These are phyloP conservation scores for Augiades crinisus DNA, from an alignment of 2,888 invertebrate species.

Conservation along the genomic window DNA sequence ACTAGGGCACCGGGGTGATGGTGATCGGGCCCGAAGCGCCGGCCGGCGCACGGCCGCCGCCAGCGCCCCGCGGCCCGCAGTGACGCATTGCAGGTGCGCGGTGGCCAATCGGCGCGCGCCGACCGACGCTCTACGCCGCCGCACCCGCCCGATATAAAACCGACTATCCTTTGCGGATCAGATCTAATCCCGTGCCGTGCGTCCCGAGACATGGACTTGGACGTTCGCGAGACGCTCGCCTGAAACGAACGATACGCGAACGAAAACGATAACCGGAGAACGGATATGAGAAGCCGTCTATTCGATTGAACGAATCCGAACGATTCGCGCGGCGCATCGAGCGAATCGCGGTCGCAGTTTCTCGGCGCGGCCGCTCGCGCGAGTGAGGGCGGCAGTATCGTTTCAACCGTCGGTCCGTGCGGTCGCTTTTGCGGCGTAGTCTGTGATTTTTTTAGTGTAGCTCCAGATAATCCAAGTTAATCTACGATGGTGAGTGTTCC, in stretches of 20 bases:
- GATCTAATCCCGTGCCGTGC: slow-evolving; percentile 82
- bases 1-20: slow-evolving; percentile 58
- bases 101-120: slow-evolving; percentile 88
- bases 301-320: slow-evolving; percentile 73
- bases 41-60: slow-evolving; percentile 38
- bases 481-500: slow-evolving; percentile 82
- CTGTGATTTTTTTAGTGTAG: slow-evolving; percentile 81
- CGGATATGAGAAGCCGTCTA: slow-evolving; percentile 71
- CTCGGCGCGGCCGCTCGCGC: slow-evolving; percentile 75
- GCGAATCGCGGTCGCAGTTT: slow-evolving; percentile 69
- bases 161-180: slow-evolving; percentile 82
- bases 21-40: slow-evolving; percentile 40
- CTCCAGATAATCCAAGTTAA: slow-evolving; percentile 82
- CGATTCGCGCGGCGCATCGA: slow-evolving; percentile 71
- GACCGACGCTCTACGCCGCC: slow-evolving; percentile 88
- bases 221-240: slow-evolving; percentile 51
- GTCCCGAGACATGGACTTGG: slow-evolving; percentile 79
- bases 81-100: slow-evolving; percentile 94
- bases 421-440: slow-evolving; percentile 80
- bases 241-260: slow-evolving; percentile 46
- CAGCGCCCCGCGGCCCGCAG: slow-evolving; percentile 59
- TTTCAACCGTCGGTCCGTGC: slow-evolving; percentile 78
- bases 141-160: slow-evolving; percentile 87
- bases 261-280: slow-evolving; percentile 42
- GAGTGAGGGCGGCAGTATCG: slow-evolving; percentile 82